Percentiles rank a stretch among this genome's conserved stretches.
phyloP scores from a whole-genome alignment of 2,888 invertebrate genomes.

The Morpho deidamia region DNA sequence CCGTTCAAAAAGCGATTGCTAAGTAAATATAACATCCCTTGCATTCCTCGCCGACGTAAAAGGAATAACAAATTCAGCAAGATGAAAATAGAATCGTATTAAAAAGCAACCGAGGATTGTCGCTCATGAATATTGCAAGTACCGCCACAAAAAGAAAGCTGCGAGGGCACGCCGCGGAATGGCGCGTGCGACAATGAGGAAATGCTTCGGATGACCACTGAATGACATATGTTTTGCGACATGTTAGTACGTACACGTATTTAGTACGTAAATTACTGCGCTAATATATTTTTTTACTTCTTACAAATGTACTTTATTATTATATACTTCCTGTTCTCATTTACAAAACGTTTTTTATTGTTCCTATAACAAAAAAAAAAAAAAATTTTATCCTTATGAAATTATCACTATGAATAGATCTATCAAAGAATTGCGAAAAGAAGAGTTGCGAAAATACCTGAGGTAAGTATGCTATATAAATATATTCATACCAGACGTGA shows the following conservation, averaged over 20 bases:
- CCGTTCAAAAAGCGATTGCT: neutral
- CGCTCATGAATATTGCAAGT: constrained; percentile 38
- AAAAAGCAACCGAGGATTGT: constrained; percentile 27
- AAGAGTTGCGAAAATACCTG: no score
- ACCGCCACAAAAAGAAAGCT: constrained; percentile 41
- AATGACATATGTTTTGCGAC: constrained; percentile 27
- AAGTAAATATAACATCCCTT: constrained; percentile 6
- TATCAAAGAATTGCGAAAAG: no score
- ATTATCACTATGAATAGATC: no score
- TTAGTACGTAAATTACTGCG: neutral
- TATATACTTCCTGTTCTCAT: no score
- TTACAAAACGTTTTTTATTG: no score
- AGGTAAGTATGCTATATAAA: no score
- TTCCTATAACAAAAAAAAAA: no score
- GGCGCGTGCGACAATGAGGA: constrained; percentile 54
- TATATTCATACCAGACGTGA: no score
- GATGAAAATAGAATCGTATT: constrained; percentile 21
- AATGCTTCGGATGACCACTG: constrained; percentile 47
- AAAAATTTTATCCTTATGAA: no score
- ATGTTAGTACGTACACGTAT: neutral
- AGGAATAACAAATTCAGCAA: constrained; percentile 7
- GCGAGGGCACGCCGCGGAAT: constrained; percentile 19
- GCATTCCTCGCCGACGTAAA: constrained; percentile 11
- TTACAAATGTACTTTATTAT: no score
- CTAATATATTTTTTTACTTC: no score